Percentiles rank a stretch among this genome's conserved stretches.
Conservation (phyloP, 2,888 invertebrate genomes). For the Blomia tropicalis region DNA sequence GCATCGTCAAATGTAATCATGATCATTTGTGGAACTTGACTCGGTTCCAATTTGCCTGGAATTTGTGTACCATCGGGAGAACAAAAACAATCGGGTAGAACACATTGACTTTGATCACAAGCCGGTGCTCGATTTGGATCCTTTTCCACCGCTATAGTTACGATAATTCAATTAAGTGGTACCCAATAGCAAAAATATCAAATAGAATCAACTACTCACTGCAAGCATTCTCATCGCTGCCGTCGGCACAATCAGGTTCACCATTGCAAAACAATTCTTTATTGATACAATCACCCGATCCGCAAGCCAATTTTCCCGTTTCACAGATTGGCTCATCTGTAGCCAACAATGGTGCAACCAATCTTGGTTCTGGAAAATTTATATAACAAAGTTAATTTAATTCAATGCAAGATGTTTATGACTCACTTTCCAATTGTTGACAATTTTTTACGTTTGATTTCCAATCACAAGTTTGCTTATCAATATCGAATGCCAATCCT, state of each 20-base stretch:
- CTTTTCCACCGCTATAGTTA: constrained; percentile 33
- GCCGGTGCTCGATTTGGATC: constrained; percentile 34
- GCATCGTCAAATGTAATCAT: constrained; percentile 35
- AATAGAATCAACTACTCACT: constrained; percentile 69
- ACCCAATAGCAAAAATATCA: neutral
- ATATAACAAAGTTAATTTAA: neutral
- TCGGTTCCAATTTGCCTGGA: constrained; percentile 33
- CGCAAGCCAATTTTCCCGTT: constrained; percentile 74
- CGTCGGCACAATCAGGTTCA: constrained; percentile 78
- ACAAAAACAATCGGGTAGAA: constrained; percentile 35
- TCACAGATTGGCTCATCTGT: constrained; percentile 84
- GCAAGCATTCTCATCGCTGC: constrained; percentile 86
- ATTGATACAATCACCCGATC: constrained; percentile 77
- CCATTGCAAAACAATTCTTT: constrained; percentile 84
- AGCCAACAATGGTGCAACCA: constrained; percentile 68
- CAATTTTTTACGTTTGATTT: constrained; percentile 90
- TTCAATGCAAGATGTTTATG: neutral
- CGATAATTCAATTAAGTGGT: neutral
- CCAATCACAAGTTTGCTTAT: constrained; percentile 89
- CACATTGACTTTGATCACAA: constrained; percentile 33
- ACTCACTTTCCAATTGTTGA: constrained; percentile 80
- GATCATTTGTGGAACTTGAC: constrained; percentile 34
- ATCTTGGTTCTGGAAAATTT: constrained; percentile 58
- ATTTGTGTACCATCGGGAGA: constrained; percentile 35
- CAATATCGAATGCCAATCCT: constrained; percentile 81